Conservation (phyloP, 2,797 vertebrate genomes). For the Pipistrellus pipistrellus region DNA sequence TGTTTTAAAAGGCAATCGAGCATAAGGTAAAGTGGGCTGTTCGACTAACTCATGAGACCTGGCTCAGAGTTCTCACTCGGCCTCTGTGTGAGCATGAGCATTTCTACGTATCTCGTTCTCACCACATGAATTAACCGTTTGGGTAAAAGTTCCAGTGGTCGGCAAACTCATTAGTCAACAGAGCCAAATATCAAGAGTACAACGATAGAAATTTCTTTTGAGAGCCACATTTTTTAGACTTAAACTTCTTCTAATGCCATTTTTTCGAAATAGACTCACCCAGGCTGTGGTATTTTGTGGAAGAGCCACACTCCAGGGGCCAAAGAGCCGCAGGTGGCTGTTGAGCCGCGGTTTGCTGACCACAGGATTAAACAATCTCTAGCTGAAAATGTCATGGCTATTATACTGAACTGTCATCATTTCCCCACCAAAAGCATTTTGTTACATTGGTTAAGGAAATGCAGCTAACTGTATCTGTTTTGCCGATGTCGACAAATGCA, state of each 20-base stretch:
- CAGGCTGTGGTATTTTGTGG: too few relatives aligned
- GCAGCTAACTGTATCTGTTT: neutral
- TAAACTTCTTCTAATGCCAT: too few relatives aligned
- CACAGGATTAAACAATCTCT: neutral
- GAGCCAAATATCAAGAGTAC: too few relatives aligned
- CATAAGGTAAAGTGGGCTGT: neutral
- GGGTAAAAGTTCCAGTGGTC: too few relatives aligned
- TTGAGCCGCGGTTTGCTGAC: too few relatives aligned
- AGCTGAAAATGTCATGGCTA: neutral
- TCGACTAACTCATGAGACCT: neutral
- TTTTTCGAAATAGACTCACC: too few relatives aligned
- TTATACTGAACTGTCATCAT: neutral
- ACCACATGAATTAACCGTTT: neutral
- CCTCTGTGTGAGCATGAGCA: neutral
- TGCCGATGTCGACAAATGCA: neutral
- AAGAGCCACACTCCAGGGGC: too few relatives aligned
- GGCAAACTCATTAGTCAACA: too few relatives aligned
- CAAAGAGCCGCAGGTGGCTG: too few relatives aligned
- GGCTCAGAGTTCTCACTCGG: neutral
- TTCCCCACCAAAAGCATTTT: neutral
- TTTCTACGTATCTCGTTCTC: neutral
- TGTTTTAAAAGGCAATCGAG: neutral
- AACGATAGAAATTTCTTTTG: too few relatives aligned
- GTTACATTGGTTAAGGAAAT: slow-evolving; percentile 40
- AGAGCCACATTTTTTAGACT: too few relatives aligned